Evolutionary conservation across 2,888 invertebrate species (phyloP).

Genomic region (Drosophila fulvimacula): DNA sequence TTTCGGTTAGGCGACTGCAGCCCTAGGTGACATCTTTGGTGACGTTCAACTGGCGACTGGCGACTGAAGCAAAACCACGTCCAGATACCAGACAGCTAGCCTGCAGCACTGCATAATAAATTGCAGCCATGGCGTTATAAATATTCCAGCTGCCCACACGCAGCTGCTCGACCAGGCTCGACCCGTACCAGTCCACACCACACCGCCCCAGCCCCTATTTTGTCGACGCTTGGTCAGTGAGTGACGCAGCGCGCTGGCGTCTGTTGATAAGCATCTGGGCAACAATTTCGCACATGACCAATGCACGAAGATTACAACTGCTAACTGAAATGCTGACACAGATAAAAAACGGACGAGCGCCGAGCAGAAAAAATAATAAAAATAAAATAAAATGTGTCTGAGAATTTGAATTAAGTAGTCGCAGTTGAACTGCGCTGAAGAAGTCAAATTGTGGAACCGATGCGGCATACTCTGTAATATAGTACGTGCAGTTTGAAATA

Average conservation of each 20-base stretch:
- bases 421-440: constrained; percentile 14
- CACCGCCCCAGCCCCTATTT: background rate
- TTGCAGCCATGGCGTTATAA: constrained; percentile 81
- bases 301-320: constrained; percentile 68
- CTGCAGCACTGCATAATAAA: constrained; percentile 81
- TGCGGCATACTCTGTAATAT: background rate
- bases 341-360: constrained; percentile 35
- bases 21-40: constrained; percentile 79
- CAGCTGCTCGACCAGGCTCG: background rate
- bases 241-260: constrained; percentile 41
- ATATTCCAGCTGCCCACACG: constrained; percentile 63
- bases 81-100: constrained; percentile 40
- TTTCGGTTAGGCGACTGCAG: constrained; percentile 42
- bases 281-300: constrained; percentile 82
- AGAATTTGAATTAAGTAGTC: constrained; percentile 20
- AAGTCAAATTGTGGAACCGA: too few species aligned
- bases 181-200: background rate
- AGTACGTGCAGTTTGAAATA: background rate
- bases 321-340: constrained; percentile 74
- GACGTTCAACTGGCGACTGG: constrained; percentile 48
- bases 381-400: constrained; percentile 14
- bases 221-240: constrained; percentile 1
- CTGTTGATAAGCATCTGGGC: constrained; percentile 78
- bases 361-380: background rate
- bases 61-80: constrained; percentile 23